Conservation (phyloP, 2,113 vertebrate genomes). For the Grammatotria lemairii region DNA sequence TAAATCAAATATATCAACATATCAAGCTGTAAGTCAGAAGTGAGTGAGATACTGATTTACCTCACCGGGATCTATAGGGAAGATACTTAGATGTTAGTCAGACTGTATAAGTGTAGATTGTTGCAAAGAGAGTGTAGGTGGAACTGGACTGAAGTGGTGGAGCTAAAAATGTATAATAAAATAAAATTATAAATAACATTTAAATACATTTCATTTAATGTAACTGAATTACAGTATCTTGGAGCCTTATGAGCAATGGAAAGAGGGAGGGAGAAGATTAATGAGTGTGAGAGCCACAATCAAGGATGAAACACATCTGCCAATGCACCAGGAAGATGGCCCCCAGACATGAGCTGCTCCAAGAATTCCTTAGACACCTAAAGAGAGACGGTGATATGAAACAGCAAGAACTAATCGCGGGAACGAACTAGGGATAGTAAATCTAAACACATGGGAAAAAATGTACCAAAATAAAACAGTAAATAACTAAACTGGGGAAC, state of each 20-base stretch:
- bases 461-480: background rate
- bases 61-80: background rate
- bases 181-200: background rate
- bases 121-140: background rate
- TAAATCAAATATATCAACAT: background rate
- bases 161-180: background rate
- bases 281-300: background rate
- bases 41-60: background rate
- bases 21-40: background rate
- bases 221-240: background rate
- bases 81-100: background rate
- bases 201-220: background rate
- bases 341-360: background rate
- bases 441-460: background rate
- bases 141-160: background rate
- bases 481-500: background rate
- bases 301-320: background rate
- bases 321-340: background rate
- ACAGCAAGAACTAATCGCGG: background rate
- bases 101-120: background rate
- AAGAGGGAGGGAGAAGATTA: background rate
- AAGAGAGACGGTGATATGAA: background rate
- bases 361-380: background rate
- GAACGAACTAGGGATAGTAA: background rate
- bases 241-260: background rate